Base-by-base conservation (phyloP, 2,888 invertebrate genomes). In the Amiota mariae region DNA sequence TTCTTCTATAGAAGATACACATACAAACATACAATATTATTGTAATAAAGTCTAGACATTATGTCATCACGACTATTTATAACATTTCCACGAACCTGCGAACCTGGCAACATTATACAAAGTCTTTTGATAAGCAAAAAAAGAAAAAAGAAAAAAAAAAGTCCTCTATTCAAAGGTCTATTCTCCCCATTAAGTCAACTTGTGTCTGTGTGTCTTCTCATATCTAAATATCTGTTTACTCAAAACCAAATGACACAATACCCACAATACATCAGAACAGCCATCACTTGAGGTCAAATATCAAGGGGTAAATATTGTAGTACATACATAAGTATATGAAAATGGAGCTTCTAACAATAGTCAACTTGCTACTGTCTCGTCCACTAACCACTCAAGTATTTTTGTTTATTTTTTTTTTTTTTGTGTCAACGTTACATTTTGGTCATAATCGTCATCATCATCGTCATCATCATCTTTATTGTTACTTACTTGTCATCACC, bases 291-390 rank as follows among this genome's bases (percentile, higher is more conserved):
- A 68, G 67, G 20, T 67, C 49, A 68, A 68, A 68, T 68, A 68
- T 54, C 67, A 68, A 68, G 51, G 67, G 54, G 67, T 54, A 68
- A 68, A 54, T 68, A 68, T 20, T n/a, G n/a, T 54, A 36, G 36
- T 36, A 24, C 24, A n/a, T n/a, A n/a, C n/a, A n/a, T n/a, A 24
- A 24, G 24, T 3, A 24, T 24, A 36, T 36, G 36, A 36, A 4
- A 36, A 36, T 36, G 36, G 36, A 36, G 36, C 36, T 36, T 36
- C 36, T 6, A 6, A 36, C 36, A 36, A 36, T 36, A 36, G 36
- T 36, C 36, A 36, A 36, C 36, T 36, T 36, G 36, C 36, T 36
- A 36, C 36, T 36, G 36, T 36, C 36, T 36, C 36, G 36, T 2
- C 36, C 36, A 36, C 36, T 36, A 36, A 6, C 36, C 36, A 36